Conservation (phyloP, 2,113 vertebrate genomes). For the Seriola quinqueradiata region DNA sequence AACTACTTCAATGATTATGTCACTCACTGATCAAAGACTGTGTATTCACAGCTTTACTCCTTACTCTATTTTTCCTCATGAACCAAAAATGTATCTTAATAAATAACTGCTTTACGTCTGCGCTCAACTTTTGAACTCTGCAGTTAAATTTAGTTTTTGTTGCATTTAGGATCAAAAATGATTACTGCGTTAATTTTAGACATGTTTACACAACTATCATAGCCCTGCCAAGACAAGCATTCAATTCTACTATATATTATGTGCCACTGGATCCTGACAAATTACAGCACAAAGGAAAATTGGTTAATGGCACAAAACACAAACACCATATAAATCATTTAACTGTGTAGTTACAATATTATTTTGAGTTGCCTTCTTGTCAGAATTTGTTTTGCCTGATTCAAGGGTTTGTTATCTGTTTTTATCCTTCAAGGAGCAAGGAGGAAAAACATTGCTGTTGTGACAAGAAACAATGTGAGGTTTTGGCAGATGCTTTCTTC, state of each 20-base stretch:
- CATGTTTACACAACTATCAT: not conserved
- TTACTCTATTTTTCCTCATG: not conserved
- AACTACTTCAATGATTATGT: slow-evolving; percentile 13
- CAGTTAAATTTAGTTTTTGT: not conserved
- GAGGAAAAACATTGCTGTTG: not conserved
- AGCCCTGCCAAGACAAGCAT: not conserved
- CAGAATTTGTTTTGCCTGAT: not conserved
- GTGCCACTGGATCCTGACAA: not conserved
- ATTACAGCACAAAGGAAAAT: not conserved
- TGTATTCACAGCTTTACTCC: not conserved
- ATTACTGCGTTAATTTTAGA: no score
- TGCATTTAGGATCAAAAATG: slow-evolving; percentile 13
- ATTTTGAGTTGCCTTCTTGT: not conserved
- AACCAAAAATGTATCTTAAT: not conserved
- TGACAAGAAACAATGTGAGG: not conserved
- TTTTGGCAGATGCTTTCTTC: not conserved
- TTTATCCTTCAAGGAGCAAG: not conserved
- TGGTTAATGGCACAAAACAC: not conserved
- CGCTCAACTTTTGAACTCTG: not conserved
- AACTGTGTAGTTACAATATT: not conserved
- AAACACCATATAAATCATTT: not conserved
- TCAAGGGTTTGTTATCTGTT: not conserved
- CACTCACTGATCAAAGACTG: slow-evolving; percentile 21
- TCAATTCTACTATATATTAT: not conserved
- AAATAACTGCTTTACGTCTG: not conserved